Conservation (phyloP, 2,888 invertebrate genomes). For the Unio pictorum region DNA sequence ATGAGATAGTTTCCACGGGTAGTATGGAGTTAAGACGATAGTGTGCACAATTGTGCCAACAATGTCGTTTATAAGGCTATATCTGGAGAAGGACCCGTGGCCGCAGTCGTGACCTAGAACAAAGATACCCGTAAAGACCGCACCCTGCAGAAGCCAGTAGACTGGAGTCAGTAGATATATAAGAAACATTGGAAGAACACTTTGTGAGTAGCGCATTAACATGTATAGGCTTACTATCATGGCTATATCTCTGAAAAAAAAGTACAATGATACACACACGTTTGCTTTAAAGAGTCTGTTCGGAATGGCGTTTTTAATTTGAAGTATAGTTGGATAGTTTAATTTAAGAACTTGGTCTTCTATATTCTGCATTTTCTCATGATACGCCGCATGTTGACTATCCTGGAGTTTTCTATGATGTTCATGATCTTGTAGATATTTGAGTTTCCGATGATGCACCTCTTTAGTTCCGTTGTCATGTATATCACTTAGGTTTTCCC, state of each 20-base stretch:
- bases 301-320: conserved; percentile 62
- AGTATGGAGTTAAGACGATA: conserved; percentile 63
- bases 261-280: conserved; percentile 56
- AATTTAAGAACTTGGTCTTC: too few relatives aligned
- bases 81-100: conserved; percentile 64
- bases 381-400: too few relatives aligned
- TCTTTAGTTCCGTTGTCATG: too few relatives aligned
- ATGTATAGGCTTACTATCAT: conserved; percentile 41
- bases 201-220: conserved; percentile 14
- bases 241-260: conserved; percentile 53
- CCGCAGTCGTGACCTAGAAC: conserved; percentile 68
- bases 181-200: conserved; percentile 14
- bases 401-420: too few relatives aligned
- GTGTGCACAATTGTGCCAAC: conserved; percentile 60
- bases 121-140: conserved; percentile 63
- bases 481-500: too few relatives aligned
- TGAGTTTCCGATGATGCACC: too few relatives aligned
- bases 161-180: conserved; percentile 34
- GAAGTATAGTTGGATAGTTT: conserved; percentile 58
- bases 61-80: conserved; percentile 55
- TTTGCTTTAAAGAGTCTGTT: conserved; percentile 57
- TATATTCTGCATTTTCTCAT: too few relatives aligned
- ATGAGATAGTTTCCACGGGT: conserved; percentile 67
- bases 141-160: conserved; percentile 65
- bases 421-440: too few relatives aligned